Evolutionary conservation across 2,888 invertebrate species (phyloP), one percentile per base, ranked within the genome.

Genomic region (Cremastinae sp.): DNA sequence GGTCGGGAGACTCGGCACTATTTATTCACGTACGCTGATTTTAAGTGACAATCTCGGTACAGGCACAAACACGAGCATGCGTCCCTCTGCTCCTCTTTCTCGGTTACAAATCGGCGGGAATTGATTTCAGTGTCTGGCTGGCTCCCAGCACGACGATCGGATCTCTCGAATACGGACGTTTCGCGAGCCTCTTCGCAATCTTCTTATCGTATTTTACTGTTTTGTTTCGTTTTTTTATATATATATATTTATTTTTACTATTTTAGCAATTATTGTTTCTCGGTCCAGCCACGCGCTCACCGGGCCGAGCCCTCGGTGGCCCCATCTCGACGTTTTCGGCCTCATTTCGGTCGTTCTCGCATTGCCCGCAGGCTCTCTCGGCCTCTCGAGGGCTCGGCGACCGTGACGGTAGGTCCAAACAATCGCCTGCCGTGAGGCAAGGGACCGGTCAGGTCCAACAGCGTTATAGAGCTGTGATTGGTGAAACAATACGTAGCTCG

Each of bases 401-500:
- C 84, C 81, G 79, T 87, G 86, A 89, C 89, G 89, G 89, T 89
- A 89, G 89, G 89, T 88, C 88, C 89, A 89, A 90, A 89, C 90
- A 90, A 90, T 90, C 89, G 90, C 90, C 90, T 90, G 90, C 89
- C 89, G 81, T 82, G 81, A 75, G 86, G 89, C 89, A 90, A 90
- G 90, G 90, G 88, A 89, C 90, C 89, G 81, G 81, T 79, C 73
- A 86, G 88, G 90, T 90, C 90, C 90, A 90, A 90, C 90, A 90
- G 90, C 90, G 86, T 83, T 88, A 62, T 82, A 86, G 84, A 88
- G 89, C 90, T 90, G 90, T 90, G 90, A 90, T 90, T 90, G 90
- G 88, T 88, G 88, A 89, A 89, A 89, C 90, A 89, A 89, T 90
- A 89, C 87, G 88, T 87, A 87, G 86, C 85, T 84, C 22, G 81